Conservation (phyloP, 2,888 invertebrate species). For the Trissonchulus sp. region DNA sequence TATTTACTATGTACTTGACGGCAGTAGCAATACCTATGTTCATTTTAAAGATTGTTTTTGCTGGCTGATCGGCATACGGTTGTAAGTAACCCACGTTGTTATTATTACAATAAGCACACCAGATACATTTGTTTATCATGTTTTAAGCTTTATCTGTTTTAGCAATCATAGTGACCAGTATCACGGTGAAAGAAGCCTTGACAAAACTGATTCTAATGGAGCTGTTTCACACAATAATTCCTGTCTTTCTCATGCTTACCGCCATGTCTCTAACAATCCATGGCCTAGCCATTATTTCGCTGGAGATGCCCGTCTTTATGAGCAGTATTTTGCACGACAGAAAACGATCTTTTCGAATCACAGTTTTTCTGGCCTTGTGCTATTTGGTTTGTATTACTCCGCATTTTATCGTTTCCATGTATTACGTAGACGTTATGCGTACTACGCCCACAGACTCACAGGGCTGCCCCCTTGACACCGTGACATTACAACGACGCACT, state of each 20-base stretch:
- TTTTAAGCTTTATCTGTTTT: background rate
- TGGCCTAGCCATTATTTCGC: background rate
- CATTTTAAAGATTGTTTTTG: too few species aligned
- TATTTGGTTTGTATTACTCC: background rate
- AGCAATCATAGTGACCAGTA: background rate
- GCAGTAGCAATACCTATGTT: too few species aligned
- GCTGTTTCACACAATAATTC: background rate
- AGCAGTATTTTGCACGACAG: background rate
- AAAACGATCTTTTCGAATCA: background rate
- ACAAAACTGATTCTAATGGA: background rate
- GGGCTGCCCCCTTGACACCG: background rate
- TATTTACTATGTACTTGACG: too few species aligned
- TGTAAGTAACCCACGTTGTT: too few species aligned
- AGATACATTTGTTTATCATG: too few species aligned
- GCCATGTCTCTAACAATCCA: background rate
- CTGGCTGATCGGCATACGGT: too few species aligned
- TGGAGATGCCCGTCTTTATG: background rate
- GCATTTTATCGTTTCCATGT: background rate
- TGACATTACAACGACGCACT: background rate
- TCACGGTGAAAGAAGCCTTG: background rate
- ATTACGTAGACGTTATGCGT: background rate
- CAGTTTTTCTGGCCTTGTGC: background rate
- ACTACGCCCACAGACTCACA: background rate
- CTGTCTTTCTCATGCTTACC: background rate
- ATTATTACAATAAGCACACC: too few species aligned